Evolutionary conservation across 2,113 vertebrate genomes (phyloP), one percentile per base, ranked within the genome.

Genomic region (Oncorhynchus nerka): DNA sequence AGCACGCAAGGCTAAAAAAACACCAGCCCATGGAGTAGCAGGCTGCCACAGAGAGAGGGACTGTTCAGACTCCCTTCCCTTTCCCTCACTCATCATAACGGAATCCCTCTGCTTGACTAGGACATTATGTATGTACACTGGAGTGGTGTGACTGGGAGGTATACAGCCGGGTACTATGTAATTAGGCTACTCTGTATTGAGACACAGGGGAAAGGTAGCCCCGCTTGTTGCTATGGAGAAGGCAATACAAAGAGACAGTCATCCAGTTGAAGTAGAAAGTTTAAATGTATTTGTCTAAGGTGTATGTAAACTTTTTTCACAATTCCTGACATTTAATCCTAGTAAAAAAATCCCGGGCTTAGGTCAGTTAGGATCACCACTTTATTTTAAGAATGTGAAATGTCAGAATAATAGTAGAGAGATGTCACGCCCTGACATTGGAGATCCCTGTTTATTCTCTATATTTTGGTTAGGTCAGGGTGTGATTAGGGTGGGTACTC

Each of bases 1-100:
- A 71, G 72, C 79, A 86, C 45, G 71, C 73, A 61, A n/a, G 49
- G 68, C 84, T 88, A 90, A 88, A 89, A 87, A 88, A 89, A 89
- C 75, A 49, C 55, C 9, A 3, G 77, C 75, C 66, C 76, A 67
- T 61, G 26, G 55, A 45, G 39, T 45, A 45, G 39, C 39, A 45
- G 9, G 39, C 39, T 67, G 86, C 76, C 68, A 79, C 73, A 83
- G 80, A 39, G 83, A 19, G 67, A 71, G 62, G 5, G 8, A 55
- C 73, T 78, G 79, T 83, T 68, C 72, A 55, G 73, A 75, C 65
- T 49, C 39, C 49, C 59, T 45, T 45, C 9, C 9, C 39, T 71
- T 28, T 49, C 15, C 57, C 45, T 68, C 48, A 24, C 62, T 64
- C 62, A 45, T 45, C 9, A 11, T 45, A 45, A 45, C 39, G 9